Percentiles rank a stretch among this genome's conserved stretches.
These are phyloP conservation scores for Diabrotica balteata DNA, from an alignment of 2,888 invertebrate genomes.

Conservation along the genomic window DNA sequence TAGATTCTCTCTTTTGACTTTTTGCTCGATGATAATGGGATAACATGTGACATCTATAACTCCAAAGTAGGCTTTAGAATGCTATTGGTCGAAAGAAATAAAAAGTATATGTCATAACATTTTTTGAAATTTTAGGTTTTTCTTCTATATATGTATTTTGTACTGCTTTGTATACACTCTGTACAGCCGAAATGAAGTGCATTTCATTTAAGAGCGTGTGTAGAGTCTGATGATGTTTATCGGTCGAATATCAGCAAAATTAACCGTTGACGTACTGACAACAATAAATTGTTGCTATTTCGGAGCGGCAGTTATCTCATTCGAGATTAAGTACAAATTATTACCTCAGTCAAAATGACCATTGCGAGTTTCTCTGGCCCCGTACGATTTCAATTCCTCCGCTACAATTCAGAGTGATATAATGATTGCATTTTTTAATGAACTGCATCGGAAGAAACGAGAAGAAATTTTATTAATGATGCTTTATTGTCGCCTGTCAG, in stretches of 20 bases:
- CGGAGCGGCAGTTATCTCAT: slow-evolving; percentile 29
- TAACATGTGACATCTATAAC: too few relatives aligned
- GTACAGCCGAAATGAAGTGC: background rate
- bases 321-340: slow-evolving; percentile 21
- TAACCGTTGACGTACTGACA: slow-evolving; percentile 40
- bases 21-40: too few relatives aligned
- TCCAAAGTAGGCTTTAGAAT: too few relatives aligned
- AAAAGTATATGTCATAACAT: too few relatives aligned
- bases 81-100: too few relatives aligned
- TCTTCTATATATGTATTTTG: too few relatives aligned
- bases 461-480: too few relatives aligned
- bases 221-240: slow-evolving; percentile 28
- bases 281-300: slow-evolving; percentile 39
- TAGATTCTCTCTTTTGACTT: too few relatives aligned
- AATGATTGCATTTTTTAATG: slow-evolving; percentile 11
- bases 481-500: too few relatives aligned
- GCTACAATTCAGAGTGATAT: background rate
- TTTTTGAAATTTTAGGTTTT: too few relatives aligned
- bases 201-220: slow-evolving; percentile 4
- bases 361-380: slow-evolving; percentile 17
- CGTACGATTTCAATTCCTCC: background rate
- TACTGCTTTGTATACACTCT: background rate
- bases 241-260: slow-evolving; percentile 35
- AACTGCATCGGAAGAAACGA: background rate
- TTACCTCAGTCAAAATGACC: slow-evolving; percentile 22